Evolutionary conservation across 2,797 vertebrate species (phyloP).

Genomic region (Pseudomugil gertrudae): DNA sequence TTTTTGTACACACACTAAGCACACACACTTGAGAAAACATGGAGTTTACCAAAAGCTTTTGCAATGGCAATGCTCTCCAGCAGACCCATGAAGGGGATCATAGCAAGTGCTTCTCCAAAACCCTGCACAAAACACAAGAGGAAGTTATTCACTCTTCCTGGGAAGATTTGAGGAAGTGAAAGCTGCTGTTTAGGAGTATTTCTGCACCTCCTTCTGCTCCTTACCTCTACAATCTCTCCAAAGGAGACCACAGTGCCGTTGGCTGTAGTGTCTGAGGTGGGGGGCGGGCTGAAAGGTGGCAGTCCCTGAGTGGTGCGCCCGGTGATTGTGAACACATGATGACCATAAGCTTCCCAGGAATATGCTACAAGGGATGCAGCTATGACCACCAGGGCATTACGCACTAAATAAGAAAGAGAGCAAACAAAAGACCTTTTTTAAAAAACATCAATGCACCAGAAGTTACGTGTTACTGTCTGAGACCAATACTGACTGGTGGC

Average conservation of each 20-base stretch:
- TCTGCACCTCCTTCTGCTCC: background rate
- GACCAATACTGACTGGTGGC: constrained; percentile 84
- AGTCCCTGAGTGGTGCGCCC: constrained; percentile 87
- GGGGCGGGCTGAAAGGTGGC: constrained; percentile 81
- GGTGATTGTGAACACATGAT: constrained; percentile 86
- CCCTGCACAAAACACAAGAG: constrained; percentile 74
- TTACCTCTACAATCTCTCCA: constrained; percentile 79
- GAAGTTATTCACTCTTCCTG: background rate
- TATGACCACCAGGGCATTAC: constrained; percentile 90
- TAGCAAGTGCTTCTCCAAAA: constrained; percentile 87
- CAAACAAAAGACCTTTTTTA: background rate
- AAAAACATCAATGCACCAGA: background rate
- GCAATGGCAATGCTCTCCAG: constrained; percentile 93
- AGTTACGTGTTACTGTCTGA: background rate
- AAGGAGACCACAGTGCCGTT: constrained; percentile 87
- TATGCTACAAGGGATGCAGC: constrained; percentile 86
- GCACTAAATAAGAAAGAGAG: constrained; percentile 76
- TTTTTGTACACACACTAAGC: background rate
- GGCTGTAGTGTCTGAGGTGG: constrained; percentile 80
- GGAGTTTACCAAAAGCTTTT: constrained; percentile 90
- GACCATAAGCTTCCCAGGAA: constrained; percentile 81
- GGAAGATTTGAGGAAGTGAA: constrained; percentile 30
- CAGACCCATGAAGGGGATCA: constrained; percentile 92
- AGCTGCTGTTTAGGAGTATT: background rate
- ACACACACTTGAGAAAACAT: too few species aligned